Base-by-base conservation (phyloP, 2,113 vertebrate species). In the Takifugu flavidus region DNA sequence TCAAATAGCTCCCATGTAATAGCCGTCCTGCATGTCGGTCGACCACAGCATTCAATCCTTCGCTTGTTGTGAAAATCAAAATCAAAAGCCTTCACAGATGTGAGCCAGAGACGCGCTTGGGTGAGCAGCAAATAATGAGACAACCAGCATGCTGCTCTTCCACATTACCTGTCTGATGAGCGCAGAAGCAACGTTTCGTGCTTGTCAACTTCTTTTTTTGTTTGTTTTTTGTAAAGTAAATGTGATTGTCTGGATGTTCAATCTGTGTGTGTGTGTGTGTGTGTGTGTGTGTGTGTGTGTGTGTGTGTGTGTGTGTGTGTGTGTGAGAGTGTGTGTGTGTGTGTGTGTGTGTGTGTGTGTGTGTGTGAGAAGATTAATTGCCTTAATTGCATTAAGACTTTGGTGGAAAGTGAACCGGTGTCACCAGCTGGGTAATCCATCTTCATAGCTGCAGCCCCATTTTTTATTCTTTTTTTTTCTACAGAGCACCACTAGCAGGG, bases 361-460 rank as follows among this genome's bases (percentile, higher is more conserved):
- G 90, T 31, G 1, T 34, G 6, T 39, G 7, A 39, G 34, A 20
- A 20, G 89, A 91, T 90, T 84, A 91, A 91, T 90, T 87, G 86
- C 82, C 65, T 79, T 91, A 91, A 92, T 92, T 91, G 91, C 78
- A 63, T 83, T 87, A 89, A 83, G 63, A 49, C 72, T 85, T 56
- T 65, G 34, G 77, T 72, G 67, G 73, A 69, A 69, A 82, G 74
- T 74, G 85, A 85, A 78, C 70, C 14, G 25, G 78, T 89, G 82
- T 88, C 86, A 85, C 69, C 86, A 86, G 85, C 76, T 79, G 74
- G 62, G 31, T 91, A 88, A 91, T 92, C 86, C 87, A 79, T 91
- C 89, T 93, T 92, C 88, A 90, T 92, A 89, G 86, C 79, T 45
- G 67, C 90, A 84, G 82, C 70, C 70, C 59, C 68, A 42, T 29